phyloP scores from a whole-genome alignment of 2,797 vertebrate species.

The Miichthys miiuy region DNA sequence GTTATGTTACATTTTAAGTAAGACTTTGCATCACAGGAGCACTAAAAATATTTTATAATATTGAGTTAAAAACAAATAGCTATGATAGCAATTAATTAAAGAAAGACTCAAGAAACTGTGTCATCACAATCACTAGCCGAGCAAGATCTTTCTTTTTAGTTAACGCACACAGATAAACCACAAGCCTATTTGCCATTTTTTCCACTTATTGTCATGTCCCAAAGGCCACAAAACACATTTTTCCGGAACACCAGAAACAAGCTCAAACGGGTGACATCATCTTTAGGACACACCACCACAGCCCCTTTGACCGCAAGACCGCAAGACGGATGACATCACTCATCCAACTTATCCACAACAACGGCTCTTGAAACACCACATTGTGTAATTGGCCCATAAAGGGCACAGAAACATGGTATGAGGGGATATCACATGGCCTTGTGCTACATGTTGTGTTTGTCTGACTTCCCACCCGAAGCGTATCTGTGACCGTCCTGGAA shows the following conservation, averaged over 20 bases:
- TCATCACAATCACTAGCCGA: not conserved
- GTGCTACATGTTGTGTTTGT: constrained; percentile 40
- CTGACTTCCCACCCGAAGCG: constrained; percentile 41
- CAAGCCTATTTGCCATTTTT: constrained; percentile 38
- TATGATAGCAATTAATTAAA: not conserved
- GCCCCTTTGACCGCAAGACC: constrained; percentile 36
- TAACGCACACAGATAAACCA: not conserved
- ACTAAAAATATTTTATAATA: not conserved
- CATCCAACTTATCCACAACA: constrained; percentile 24
- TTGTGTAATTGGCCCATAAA: constrained; percentile 32
- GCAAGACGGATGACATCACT: constrained; percentile 54
- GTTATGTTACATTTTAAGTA: not conserved
- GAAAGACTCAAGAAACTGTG: not conserved
- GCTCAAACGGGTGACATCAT: constrained; percentile 59
- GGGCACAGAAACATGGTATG: constrained; percentile 36
- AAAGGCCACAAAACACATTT: constrained; percentile 58
- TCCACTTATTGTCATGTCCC: constrained; percentile 25
- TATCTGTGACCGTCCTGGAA: constrained; percentile 64
- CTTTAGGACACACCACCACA: constrained; percentile 23
- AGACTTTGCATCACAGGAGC: not conserved
- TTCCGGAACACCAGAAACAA: constrained; percentile 48
- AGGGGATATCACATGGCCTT: constrained; percentile 46
- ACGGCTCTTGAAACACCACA: constrained; percentile 32
- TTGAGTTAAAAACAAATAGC: not conserved
- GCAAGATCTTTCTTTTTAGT: not conserved